Conservation (phyloP, 2,888 invertebrate genomes). For the Alloplasta piceator region DNA sequence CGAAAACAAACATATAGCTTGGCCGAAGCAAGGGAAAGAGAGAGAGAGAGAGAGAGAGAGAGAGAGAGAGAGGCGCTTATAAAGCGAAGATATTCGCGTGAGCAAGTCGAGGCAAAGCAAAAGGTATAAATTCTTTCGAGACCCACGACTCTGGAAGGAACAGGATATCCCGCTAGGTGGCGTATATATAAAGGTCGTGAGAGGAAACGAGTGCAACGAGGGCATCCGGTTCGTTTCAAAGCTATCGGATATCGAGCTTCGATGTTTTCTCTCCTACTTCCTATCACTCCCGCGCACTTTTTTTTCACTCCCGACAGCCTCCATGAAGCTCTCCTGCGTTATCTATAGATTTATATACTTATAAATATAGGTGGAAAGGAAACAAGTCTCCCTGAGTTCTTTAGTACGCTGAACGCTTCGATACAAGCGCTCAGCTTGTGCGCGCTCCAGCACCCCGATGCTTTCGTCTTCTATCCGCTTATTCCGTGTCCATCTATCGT, state of each 20-base stretch:
- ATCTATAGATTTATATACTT: background rate
- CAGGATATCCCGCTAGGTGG: slow-evolving; percentile 50
- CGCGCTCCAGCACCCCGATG: slow-evolving; percentile 27
- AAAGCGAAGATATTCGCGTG: slow-evolving; percentile 40
- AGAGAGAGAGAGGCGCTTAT: slow-evolving; percentile 27
- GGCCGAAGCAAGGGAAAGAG: too few relatives aligned
- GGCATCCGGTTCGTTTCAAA: slow-evolving; percentile 54
- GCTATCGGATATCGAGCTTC: slow-evolving; percentile 66
- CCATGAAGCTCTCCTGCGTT: slow-evolving; percentile 13
- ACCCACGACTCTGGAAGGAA: slow-evolving; percentile 50
- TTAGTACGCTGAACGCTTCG: slow-evolving; percentile 11
- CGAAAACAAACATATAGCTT: slow-evolving; percentile 36
- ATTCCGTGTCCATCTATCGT: slow-evolving; percentile 37
- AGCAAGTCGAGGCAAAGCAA: slow-evolving; percentile 28
- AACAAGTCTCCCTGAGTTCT: slow-evolving; percentile 23
- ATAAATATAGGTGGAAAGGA: slow-evolving; percentile 28
- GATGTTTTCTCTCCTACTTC: slow-evolving; percentile 59
- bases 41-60: too few relatives aligned
- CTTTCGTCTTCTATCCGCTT: slow-evolving; percentile 22
- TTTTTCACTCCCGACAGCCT: slow-evolving; percentile 1
- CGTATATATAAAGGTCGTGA: slow-evolving; percentile 10
- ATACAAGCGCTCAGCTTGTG: slow-evolving; percentile 37
- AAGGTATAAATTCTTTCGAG: slow-evolving; percentile 55
- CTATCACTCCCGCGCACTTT: slow-evolving; percentile 1
- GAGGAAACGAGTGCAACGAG: slow-evolving; percentile 64